phyloP scores from a whole-genome alignment of 1,140 invertebrate genomes.

The Ostrea edulis region DNA sequence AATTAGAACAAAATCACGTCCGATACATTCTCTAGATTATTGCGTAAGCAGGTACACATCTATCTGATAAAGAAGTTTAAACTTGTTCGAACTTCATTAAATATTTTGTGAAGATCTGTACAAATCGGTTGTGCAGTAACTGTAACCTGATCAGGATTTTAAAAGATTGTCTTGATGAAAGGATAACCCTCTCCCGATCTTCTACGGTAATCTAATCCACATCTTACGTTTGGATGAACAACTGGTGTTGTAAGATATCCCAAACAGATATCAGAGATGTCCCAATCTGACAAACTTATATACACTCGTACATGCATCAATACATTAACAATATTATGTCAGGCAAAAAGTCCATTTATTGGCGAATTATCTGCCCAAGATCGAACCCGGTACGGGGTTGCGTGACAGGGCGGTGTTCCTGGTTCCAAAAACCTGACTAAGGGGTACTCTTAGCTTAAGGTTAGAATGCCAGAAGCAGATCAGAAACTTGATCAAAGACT shows the following conservation, averaged over 20 bases:
- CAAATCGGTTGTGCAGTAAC: neutral
- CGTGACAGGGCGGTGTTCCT: constrained; percentile 10
- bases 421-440: neutral
- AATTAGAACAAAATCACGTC: too few relatives aligned
- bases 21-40: too few relatives aligned
- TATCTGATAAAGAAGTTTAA: neutral
- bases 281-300: constrained; percentile 4
- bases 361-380: neutral
- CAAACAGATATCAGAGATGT: neutral
- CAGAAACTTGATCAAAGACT: neutral
- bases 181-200: neutral
- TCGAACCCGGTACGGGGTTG: constrained; percentile 1
- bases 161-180: neutral
- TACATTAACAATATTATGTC: neutral
- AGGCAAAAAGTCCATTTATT: constrained; percentile 30
- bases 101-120: neutral
- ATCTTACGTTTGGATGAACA: neutral
- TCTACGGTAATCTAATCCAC: neutral
- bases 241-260: constrained; percentile 6
- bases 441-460: neutral
- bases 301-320: neutral
- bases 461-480: neutral
- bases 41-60: too few relatives aligned
- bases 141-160: neutral
- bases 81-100: neutral